Percentiles rank a stretch among this genome's conserved stretches.
Conservation (phyloP, 2,113 vertebrate genomes). For the Petroica traversi region DNA sequence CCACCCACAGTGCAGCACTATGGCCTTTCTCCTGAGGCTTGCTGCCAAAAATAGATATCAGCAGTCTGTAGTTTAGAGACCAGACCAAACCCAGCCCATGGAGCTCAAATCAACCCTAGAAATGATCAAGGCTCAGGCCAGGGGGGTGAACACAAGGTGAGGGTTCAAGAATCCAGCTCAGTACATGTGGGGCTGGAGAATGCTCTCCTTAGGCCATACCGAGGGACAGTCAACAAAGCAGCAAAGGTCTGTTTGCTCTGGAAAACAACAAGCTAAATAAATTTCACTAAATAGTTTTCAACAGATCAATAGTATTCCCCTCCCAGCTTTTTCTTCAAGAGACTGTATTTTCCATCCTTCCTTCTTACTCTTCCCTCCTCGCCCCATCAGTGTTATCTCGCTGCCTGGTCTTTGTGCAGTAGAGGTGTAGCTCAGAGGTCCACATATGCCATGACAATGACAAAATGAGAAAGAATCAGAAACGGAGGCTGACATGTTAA, state of each 20-base stretch:
- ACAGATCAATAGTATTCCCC: not conserved
- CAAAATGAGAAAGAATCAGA: not conserved
- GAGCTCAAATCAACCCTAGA: not conserved
- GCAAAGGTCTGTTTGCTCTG: not conserved
- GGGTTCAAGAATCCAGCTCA: not conserved
- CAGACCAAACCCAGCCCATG: not conserved
- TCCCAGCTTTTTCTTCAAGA: not conserved
- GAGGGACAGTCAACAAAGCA: not conserved
- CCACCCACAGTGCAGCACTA: not conserved
- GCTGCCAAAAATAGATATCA: not conserved
- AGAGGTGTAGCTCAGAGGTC: not conserved
- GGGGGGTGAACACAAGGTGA: not conserved
- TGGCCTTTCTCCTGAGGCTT: rapidly evolving
- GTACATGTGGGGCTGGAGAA: not conserved
- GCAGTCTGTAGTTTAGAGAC: not conserved
- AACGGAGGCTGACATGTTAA: not conserved
- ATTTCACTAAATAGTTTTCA: not conserved
- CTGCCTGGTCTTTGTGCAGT: not conserved
- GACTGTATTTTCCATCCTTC: not conserved
- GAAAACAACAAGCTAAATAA: not conserved
- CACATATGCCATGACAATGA: rapidly evolving
- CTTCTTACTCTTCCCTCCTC: not conserved
- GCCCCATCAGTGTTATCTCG: rapidly evolving
- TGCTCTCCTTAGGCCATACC: not conserved
- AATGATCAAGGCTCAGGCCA: rapidly evolving